Evolutionary conservation across 1,140 invertebrate species (phyloP), one percentile per base, ranked within the genome.

Genomic region (Drosophila grimshawi): DNA sequence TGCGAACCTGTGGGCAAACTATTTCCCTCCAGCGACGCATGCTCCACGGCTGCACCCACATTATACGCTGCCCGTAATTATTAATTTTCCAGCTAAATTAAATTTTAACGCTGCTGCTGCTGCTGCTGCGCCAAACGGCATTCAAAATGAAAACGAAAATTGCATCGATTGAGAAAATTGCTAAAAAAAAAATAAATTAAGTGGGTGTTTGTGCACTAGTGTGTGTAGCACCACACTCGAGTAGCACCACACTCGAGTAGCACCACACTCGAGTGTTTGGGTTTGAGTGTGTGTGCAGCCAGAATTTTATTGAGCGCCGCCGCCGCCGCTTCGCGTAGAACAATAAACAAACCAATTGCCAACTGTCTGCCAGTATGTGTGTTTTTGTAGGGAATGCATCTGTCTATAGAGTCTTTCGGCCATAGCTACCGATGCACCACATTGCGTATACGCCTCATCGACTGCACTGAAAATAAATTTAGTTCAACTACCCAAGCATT

Each of bases 1-100:
- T 19, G 19, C n/a, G 39, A 43, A 33, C 56, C 70, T 41, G 30
- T 68, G 49, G 63, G 64, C 56, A 60, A 66, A 11, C 33, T 7
- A 29, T 46, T 63, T 51, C 59, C 69, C 68, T 64, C 39, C 11
- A 74, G 45, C 66, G 19, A 70, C 66, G 66, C 66, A 75, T 69
- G 71, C 71, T 68, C 43, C 61, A 67, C 56, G 41, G 51, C 53
- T 86, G 82, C 82, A 86, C 82, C 82, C 83, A 86, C 83, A 86
- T 86, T 86, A 75, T 80, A 73, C 73, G 80, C 65, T 57, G 71
- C 43, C 37, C 56, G 76, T 88, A 86, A 88, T 88, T 88, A 88
- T 88, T 88, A 89, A 88, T 88, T 88, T 88, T 88, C 85, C 83
- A 88, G 76, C 85, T 88, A 88, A 88, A 88, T 88, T 88, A 86